Evolutionary conservation across 1,140 invertebrate genomes (phyloP).

Genomic region (Drosophila sechellia): DNA sequence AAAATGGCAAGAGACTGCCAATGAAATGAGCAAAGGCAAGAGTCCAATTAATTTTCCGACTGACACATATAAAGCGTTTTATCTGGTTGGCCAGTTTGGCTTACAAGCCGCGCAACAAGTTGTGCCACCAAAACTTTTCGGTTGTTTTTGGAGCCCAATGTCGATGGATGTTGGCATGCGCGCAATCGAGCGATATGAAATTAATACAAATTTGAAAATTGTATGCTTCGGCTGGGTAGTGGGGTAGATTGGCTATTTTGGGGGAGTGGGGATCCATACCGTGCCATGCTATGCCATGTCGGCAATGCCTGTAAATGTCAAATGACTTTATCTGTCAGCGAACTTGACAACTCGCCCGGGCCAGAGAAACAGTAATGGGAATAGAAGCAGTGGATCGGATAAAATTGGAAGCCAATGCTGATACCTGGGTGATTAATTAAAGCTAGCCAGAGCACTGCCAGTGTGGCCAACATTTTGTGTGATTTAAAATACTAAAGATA

Average conservation of each 20-base stretch:
- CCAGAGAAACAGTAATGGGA: slow-evolving; percentile 38
- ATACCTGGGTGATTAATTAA: slow-evolving; percentile 65
- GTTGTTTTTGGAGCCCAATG: slow-evolving; percentile 7
- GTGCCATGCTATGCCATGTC: slow-evolving; percentile 56
- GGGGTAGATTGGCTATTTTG: slow-evolving; percentile 2
- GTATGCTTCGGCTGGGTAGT: slow-evolving; percentile 41
- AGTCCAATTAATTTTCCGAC: slow-evolving; percentile 75
- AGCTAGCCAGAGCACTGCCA: slow-evolving; percentile 19
- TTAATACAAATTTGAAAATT: slow-evolving; percentile 81
- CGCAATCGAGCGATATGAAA: slow-evolving; percentile 70
- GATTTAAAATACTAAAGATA: not conserved
- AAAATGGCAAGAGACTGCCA: slow-evolving; percentile 66
- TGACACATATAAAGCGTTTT: slow-evolving; percentile 82
- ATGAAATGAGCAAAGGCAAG: slow-evolving; percentile 51
- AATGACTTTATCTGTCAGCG: slow-evolving; percentile 82
- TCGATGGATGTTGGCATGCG: slow-evolving; percentile 57
- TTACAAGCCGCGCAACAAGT: slow-evolving; percentile 66
- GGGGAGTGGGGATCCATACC: slow-evolving; percentile 3
- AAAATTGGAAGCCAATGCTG: slow-evolving; percentile 27
- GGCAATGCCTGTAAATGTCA: slow-evolving; percentile 79
- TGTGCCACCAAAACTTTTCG: slow-evolving; percentile 38
- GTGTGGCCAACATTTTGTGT: slow-evolving; percentile 14
- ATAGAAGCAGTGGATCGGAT: slow-evolving; percentile 22
- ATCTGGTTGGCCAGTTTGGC: slow-evolving; percentile 64
- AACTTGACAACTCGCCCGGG: slow-evolving; percentile 65